Evolutionary conservation across 2,113 vertebrate species (phyloP), one percentile per base, ranked within the genome.

Genomic region (Lycaon pictus): DNA sequence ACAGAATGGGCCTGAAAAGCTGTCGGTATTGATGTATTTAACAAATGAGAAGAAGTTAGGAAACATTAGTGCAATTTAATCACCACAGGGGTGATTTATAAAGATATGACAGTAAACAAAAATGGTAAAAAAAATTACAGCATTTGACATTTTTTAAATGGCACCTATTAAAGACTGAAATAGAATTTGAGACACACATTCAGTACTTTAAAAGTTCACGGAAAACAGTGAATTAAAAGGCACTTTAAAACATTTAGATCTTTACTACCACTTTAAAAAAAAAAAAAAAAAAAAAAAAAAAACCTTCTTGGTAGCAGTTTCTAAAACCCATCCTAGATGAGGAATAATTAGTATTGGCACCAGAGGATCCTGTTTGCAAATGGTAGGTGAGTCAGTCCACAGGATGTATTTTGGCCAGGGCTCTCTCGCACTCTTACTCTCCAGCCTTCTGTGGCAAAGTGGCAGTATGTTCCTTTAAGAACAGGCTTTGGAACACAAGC

Each of bases 1-100:
- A 74, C 29, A 56, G 22, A 20, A 86, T 96, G 82, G 88, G 91
- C 96, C 94, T 83, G 69, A 79, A 11, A 92, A 90, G 97, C 98
- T 95, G 65, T 90, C 23, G 76, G 97, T 97, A 97, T 88, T 98
- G 95, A 93, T 96, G 74, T 94, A 87, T 63, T 94, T 93, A 74
- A 98, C 67, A 89, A 88, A 93, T 17, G 83, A 92, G 84, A 80
- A 71, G 95, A 97, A 98, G 83, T 4, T 96, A 90, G 96, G 96
- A 97, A 97, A 97, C 88, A 97, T 98, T 98, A 98, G 98, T 99
- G 98, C 98, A 98, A 95, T 98, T 96, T 77, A 97, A 98, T 98
- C 95, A 98, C 97, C 97, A 97, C 37, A 2, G 15, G 91, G 96
- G 96, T 95, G 90, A 92, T 82, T 90, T 85, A 71, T 88, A 97